These are phyloP conservation scores for Drosophila subpulchrella DNA, from an alignment of 1,140 invertebrate genomes.

Conservation along the genomic window DNA sequence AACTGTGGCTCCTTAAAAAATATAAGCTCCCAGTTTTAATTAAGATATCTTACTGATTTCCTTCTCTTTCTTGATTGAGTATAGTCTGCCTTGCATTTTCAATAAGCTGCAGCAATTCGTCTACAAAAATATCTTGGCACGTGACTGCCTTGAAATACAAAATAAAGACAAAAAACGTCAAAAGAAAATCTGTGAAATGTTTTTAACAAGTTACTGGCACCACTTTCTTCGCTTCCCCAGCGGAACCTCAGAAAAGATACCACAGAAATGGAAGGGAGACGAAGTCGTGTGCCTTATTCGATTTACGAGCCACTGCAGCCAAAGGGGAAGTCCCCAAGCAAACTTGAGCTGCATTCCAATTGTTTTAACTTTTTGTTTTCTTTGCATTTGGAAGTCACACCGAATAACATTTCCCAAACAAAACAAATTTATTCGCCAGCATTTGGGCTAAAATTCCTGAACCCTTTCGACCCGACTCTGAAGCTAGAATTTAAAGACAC, in stretches of 20 bases:
- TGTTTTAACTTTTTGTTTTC: constrained; percentile 24
- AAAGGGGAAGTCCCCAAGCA: constrained; percentile 24
- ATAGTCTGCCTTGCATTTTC: constrained; percentile 39
- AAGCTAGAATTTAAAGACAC: constrained; percentile 53
- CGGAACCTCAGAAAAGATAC: constrained; percentile 37
- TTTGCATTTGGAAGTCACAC: constrained; percentile 51
- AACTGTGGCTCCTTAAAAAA: no score
- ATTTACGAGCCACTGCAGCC: constrained; percentile 69
- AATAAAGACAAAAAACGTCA: constrained; percentile 22
- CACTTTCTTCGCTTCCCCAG: constrained; percentile 54
- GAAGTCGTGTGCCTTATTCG: constrained; percentile 54
- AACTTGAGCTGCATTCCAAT: constrained; percentile 18
- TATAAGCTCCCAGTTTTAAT: neutral
- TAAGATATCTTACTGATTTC: constrained; percentile 6
- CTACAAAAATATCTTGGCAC: constrained; percentile 59
- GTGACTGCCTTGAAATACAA: constrained; percentile 59
- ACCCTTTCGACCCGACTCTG: constrained; percentile 1
- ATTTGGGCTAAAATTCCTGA: constrained; percentile 62
- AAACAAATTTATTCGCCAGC: constrained; percentile 40
- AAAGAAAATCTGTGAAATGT: constrained; percentile 47
- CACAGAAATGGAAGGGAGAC: constrained; percentile 19
- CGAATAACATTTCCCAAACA: neutral
- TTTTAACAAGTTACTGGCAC: constrained; percentile 49
- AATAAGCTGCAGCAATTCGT: constrained; percentile 44
- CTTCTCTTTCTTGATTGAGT: constrained; percentile 45